These are phyloP conservation scores for Drosophila sulfurigaster DNA, from an alignment of 1,140 invertebrate species.

Conservation along the genomic window DNA sequence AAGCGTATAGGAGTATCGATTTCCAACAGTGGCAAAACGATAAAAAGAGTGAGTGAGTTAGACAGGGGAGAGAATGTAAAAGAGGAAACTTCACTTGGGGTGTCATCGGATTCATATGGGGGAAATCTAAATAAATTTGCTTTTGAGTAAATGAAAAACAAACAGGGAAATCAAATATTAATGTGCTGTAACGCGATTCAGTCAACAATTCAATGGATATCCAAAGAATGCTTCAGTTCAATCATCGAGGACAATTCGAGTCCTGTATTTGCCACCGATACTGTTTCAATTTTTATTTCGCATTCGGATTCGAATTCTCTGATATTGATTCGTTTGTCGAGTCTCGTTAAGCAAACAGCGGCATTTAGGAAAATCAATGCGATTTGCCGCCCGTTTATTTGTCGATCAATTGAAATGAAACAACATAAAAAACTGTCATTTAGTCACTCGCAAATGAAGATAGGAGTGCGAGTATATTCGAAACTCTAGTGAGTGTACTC, in stretches of 20 bases:
- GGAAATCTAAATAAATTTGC: slow-evolving; percentile 66
- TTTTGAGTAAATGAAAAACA: slow-evolving; percentile 77
- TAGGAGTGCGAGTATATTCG: background rate
- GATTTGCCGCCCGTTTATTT: slow-evolving; percentile 38
- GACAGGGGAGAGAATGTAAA: background rate
- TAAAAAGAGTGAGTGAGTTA: background rate
- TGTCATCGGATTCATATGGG: slow-evolving; percentile 32
- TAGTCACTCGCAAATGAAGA: slow-evolving; percentile 69
- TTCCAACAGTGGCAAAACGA: slow-evolving; percentile 23
- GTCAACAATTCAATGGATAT: slow-evolving; percentile 32
- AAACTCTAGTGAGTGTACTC: background rate
- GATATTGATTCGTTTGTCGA: slow-evolving; percentile 34
- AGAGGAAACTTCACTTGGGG: slow-evolving; percentile 27
- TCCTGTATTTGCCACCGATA: slow-evolving; percentile 1
- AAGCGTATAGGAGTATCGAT: slow-evolving; percentile 59
- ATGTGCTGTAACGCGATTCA: slow-evolving; percentile 60
- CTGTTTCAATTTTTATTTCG: background rate
- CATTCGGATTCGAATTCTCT: background rate
- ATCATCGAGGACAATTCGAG: slow-evolving; percentile 34
- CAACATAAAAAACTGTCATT: slow-evolving; percentile 64
- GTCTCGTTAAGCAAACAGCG: slow-evolving; percentile 52
- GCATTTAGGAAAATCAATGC: slow-evolving; percentile 71
- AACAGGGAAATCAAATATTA: slow-evolving; percentile 79
- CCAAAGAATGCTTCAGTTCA: slow-evolving; percentile 36
- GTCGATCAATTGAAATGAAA: slow-evolving; percentile 44